Evolutionary conservation across 2,888 invertebrate genomes (phyloP).

Genomic region (Ophion ventricosus): DNA sequence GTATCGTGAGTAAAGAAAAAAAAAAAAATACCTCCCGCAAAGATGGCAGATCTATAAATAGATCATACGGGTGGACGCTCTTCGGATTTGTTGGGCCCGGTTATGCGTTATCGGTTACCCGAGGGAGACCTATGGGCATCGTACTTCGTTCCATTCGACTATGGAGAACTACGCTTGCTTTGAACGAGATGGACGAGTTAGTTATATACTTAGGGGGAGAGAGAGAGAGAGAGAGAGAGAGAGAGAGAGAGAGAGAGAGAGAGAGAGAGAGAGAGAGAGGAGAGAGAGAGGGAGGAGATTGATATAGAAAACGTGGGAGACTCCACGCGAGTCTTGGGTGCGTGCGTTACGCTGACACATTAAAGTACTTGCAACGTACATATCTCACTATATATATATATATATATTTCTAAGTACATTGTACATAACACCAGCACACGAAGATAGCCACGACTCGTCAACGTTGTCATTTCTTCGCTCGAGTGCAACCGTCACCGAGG

Average conservation of each 20-base stretch:
- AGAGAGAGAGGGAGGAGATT: neutral
- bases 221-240: constrained; percentile 11
- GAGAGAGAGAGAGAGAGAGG: neutral
- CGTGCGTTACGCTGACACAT: constrained; percentile 57
- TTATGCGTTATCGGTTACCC: constrained; percentile 62
- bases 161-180: constrained; percentile 19
- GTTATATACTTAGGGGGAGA: constrained; percentile 6
- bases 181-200: constrained; percentile 60
- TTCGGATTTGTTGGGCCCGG: constrained; percentile 34
- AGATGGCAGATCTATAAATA: constrained; percentile 58
- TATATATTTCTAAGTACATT: constrained; percentile 2
- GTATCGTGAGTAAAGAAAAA: constrained; percentile 34
- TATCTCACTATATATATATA: constrained; percentile 9
- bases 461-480: constrained; percentile 59
- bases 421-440: neutral
- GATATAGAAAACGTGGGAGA: constrained; percentile 43
- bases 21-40: constrained; percentile 23
- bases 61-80: constrained; percentile 43
- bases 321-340: neutral
- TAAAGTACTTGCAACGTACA: constrained; percentile 47
- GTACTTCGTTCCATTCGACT: constrained; percentile 45
- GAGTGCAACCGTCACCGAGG: constrained; percentile 59
- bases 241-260: no score
- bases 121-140: constrained; percentile 63
- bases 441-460: constrained; percentile 46